A percentile compares a stretch with the other conserved stretches of the same genome.
phyloP scores from a whole-genome alignment of 2,797 vertebrate genomes.

The Carduelis carduelis region DNA sequence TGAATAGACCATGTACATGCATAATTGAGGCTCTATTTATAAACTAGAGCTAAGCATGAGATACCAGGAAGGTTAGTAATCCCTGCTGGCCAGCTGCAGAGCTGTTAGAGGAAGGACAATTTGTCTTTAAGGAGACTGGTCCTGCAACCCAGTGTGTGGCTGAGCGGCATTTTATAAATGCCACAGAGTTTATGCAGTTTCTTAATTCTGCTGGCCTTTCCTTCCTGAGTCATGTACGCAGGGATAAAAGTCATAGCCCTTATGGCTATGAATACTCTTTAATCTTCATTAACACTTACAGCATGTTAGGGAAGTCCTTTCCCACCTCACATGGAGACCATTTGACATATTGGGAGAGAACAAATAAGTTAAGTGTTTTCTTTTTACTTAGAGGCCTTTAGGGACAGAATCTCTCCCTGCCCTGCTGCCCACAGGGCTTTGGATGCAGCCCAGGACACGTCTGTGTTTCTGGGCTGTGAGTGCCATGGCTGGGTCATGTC shows the following conservation, averaged over 20 bases:
- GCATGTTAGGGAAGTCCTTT: neutral
- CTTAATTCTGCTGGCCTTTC: neutral
- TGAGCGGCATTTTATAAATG: neutral
- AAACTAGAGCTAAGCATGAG: slow-evolving; percentile 13
- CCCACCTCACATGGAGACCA: neutral
- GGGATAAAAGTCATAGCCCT: neutral
- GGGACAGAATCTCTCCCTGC: neutral
- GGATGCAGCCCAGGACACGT: rapidly evolving
- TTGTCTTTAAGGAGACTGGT: slow-evolving; percentile 8
- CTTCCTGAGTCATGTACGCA: neutral
- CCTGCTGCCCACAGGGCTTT: rapidly evolving
- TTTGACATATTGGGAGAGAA: neutral
- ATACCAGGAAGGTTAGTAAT: slow-evolving; percentile 48
- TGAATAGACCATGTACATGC: neutral
- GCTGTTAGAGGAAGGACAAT: neutral
- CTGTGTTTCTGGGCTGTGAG: neutral
- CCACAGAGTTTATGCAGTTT: neutral
- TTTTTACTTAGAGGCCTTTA: neutral
- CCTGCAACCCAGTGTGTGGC: neutral
- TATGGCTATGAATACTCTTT: neutral
- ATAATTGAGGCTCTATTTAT: slow-evolving; percentile 34
- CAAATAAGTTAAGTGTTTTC: neutral
- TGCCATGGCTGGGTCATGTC: neutral
- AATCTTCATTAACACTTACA: neutral
- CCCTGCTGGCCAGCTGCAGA: slow-evolving; percentile 8